Base-by-base conservation (phyloP, 2,113 vertebrate genomes). In the Erythrocebus patas region DNA sequence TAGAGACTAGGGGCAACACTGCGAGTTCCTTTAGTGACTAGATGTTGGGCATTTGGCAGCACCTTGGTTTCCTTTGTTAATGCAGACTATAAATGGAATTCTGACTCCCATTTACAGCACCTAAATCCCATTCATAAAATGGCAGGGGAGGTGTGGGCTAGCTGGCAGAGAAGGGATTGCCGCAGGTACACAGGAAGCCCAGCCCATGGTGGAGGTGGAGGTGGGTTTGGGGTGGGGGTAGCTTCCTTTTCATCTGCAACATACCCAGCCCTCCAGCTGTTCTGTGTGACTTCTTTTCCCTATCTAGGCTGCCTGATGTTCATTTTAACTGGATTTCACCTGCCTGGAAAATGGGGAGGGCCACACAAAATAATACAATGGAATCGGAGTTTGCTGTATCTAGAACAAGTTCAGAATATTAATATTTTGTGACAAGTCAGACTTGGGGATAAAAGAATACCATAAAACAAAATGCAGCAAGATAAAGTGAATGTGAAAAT, bases 401-500 rank as follows among this genome's bases (percentile, higher is more conserved):
- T 64, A n/a, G n/a, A 72, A 43, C 76, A 97, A 70, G 35, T 90
- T 75, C 55, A 93, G 83, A 96, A 76, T 81, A 27, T 81, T 73
- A 30, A 61, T 66, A 57, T 76, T 85, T 68, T 48, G 12, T 91
- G 72, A 30, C 72, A 91, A 45, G 35, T 66, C 2, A 6, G 59
- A 72, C 64, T 88, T 95, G 80, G 45, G 82, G 89, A 75, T 50
- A 80, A 87, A 89, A 93, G 57, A 66, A 14, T 6, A 22, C 45
- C 25, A 22, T 73, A 81, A 92, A 84, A 68, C 55, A 50, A 91
- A 95, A 50, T 68, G 20, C 27, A 73, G 45, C 25, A 30, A 90
- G 68, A 17, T 73, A 59, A 83, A 88, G 45, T 75, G 52, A 72
- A 55, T 40, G 16, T 76, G 66, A 91, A 66, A 86, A 70, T 57